Conservation (phyloP, 2,797 vertebrate species). For the Cyprinodon diabolis region DNA sequence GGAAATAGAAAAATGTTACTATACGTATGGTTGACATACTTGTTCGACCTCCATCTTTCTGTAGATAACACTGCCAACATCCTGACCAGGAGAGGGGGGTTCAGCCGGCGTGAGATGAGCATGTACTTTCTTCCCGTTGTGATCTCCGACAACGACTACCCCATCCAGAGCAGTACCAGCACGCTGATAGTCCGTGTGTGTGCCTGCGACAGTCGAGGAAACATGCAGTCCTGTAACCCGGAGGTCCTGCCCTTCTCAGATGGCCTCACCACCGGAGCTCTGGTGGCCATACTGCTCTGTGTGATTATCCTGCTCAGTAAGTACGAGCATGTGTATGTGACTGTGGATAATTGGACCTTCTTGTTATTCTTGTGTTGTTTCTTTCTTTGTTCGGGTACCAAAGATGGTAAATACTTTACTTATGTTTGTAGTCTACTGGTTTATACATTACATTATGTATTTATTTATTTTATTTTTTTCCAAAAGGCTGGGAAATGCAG, state of each 20-base stretch:
- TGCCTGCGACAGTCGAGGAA: slow-evolving; percentile 88
- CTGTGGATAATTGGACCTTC: not conserved
- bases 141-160: slow-evolving; percentile 95
- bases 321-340: slow-evolving; percentile 38
- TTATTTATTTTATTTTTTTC: not conserved
- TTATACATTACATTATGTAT: not conserved
- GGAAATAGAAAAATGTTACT: not conserved
- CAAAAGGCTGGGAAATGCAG: not conserved
- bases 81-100: slow-evolving; percentile 90
- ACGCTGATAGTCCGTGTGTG: slow-evolving; percentile 93
- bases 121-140: slow-evolving; percentile 93
- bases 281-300: slow-evolving; percentile 94
- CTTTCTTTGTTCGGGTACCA: not conserved
- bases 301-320: slow-evolving; percentile 93
- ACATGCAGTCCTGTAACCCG: slow-evolving; percentile 90
- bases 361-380: not conserved
- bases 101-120: slow-evolving; percentile 91
- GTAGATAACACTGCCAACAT: slow-evolving; percentile 97
- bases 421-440: not conserved
- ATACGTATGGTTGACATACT: not conserved
- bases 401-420: not conserved
- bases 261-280: slow-evolving; percentile 92
- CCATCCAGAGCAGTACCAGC: slow-evolving; percentile 95
- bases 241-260: slow-evolving; percentile 92
- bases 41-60: slow-evolving; percentile 9